Conservation (phyloP, 1,140 invertebrate species). For the Calosoma granatense region DNA sequence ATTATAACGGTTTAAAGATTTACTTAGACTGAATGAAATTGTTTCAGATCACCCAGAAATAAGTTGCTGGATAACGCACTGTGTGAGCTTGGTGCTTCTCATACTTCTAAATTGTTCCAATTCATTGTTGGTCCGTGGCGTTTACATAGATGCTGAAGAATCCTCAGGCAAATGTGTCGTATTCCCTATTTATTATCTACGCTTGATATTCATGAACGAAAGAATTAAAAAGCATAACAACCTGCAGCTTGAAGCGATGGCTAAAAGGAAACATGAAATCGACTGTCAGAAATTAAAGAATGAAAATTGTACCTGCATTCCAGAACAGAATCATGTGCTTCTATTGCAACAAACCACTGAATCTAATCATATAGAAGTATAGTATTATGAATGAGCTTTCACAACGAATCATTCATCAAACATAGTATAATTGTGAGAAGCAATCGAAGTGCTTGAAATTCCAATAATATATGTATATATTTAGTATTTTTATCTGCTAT, state of each 20-base stretch:
- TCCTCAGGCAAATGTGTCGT: slow-evolving; percentile 66
- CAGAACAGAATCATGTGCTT: neutral
- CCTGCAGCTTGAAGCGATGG: slow-evolving; percentile 27
- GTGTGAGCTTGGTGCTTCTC: slow-evolving; percentile 59
- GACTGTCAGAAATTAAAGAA: slow-evolving; percentile 12
- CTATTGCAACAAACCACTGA: slow-evolving; percentile 1
- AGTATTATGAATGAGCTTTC: neutral
- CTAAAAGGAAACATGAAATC: slow-evolving; percentile 22
- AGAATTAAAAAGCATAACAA: slow-evolving; percentile 44
- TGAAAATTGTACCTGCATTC: slow-evolving; percentile 4
- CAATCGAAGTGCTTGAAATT: no score
- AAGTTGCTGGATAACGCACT: slow-evolving; percentile 68
- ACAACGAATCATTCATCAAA: no score
- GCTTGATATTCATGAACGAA: slow-evolving; percentile 61
- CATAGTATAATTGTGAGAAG: no score
- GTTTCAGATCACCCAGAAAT: slow-evolving; percentile 51
- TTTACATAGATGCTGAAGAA: slow-evolving; percentile 76
- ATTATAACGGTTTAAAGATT: no score
- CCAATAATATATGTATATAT: no score
- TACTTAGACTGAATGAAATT: neutral
- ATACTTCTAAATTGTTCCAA: slow-evolving; percentile 75
- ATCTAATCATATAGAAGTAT: slow-evolving; percentile 4
- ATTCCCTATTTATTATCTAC: slow-evolving; percentile 70
- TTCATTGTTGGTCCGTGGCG: slow-evolving; percentile 69
- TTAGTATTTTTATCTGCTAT: no score